Evolutionary conservation across 2,888 invertebrate genomes (phyloP).

Genomic region (Ophion slaviceki): DNA sequence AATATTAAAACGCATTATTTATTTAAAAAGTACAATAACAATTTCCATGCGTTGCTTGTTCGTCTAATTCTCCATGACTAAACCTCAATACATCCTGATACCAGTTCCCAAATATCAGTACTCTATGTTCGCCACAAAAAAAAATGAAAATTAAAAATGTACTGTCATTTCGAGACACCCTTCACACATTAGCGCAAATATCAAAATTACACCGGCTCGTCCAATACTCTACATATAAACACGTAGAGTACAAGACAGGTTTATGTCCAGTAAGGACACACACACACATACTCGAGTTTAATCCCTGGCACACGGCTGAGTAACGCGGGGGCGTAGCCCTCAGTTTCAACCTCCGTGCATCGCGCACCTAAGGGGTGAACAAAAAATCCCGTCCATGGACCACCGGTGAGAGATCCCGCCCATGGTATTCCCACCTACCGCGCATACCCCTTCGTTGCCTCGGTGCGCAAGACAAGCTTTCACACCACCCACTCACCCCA

Average conservation of each 20-base stretch:
- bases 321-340: conserved; percentile 62
- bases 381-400: conserved; percentile 54
- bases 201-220: no score
- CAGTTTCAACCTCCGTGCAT: conserved; percentile 57
- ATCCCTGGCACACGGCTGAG: conserved; percentile 38
- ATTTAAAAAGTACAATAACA: no score
- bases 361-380: conserved; percentile 46
- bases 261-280: not conserved
- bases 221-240: no score
- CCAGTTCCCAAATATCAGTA: no score
- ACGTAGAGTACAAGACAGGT: not conserved
- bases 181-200: no score
- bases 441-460: conserved; percentile 34
- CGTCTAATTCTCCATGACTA: no score
- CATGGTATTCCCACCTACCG: conserved; percentile 57
- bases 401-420: conserved; percentile 68
- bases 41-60: no score
- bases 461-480: conserved; percentile 45
- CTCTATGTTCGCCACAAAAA: no score
- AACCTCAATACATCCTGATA: no score
- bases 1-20: no score
- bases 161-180: no score
- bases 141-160: no score
- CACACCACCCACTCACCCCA: conserved; percentile 35
- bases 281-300: conserved; percentile 9